These are phyloP conservation scores for Drosophila imparisetae DNA, from an alignment of 2,888 invertebrate species.

Conservation along the genomic window DNA sequence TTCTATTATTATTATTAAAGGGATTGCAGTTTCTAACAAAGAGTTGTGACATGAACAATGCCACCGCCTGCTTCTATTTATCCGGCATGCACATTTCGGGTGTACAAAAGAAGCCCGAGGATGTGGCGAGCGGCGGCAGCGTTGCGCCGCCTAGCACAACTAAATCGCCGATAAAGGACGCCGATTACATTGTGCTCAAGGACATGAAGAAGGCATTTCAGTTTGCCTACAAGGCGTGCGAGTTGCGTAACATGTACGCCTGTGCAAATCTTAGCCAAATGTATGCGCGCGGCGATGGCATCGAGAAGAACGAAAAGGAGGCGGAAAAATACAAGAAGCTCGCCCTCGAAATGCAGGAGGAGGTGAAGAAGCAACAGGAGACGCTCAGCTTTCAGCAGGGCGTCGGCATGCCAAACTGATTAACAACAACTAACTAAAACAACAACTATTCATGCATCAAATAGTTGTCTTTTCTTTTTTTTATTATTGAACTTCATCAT, in stretches of 20 bases:
- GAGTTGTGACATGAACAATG: conserved; percentile 87
- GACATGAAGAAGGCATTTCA: conserved; percentile 92
- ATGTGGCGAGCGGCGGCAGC: conserved; percentile 11
- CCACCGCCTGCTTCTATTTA: conserved; percentile 92
- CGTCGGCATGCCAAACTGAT: conserved; percentile 79
- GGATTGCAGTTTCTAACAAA: conserved; percentile 87
- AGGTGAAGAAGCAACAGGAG: conserved; percentile 86
- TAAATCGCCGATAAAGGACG: conserved; percentile 56
- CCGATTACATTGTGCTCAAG: conserved; percentile 86
- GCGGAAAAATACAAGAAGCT: conserved; percentile 90
- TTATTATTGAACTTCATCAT: conserved; percentile 4
- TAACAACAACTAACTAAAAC: neutral
- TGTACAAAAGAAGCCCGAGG: conserved; percentile 87
- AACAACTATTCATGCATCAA: conserved; percentile 1
- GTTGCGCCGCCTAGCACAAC: neutral
- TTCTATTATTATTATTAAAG: conserved; percentile 64
- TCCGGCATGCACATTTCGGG: conserved; percentile 92
- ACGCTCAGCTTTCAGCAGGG: conserved; percentile 87
- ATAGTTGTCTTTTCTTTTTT: neutral
- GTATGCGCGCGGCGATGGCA: conserved; percentile 94
- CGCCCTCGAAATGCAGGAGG: conserved; percentile 90
- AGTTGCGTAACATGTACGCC: conserved; percentile 92
- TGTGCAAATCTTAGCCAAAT: conserved; percentile 96
- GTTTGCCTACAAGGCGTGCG: conserved; percentile 92
- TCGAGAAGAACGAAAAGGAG: conserved; percentile 89